Evolutionary conservation across 1,140 invertebrate genomes (phyloP), one percentile per base, ranked within the genome.

Genomic region (Manduca sexta): DNA sequence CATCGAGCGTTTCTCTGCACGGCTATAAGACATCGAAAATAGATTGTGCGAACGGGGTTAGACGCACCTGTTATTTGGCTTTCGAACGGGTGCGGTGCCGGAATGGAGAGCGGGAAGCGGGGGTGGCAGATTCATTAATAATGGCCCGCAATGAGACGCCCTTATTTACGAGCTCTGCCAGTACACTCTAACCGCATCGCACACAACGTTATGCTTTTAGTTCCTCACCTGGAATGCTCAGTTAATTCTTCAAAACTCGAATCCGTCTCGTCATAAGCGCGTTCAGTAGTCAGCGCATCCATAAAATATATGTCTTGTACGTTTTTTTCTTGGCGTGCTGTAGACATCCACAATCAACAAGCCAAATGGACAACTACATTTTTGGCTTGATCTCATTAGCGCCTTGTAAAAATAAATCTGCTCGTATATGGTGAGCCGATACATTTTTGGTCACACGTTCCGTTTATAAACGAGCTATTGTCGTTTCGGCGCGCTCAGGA

Each of bases 41-140:
- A 85, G 82, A 84, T 81, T 82, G 68, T 82, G 77, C 82, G 76
- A 85, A 85, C 70, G 78, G 78, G 82, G 82, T 82, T 85, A 85
- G 70, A 75, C 82, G 74, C 82, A 85, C 82, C 82, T 85, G 82
- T 84, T 84, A 80, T 82, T 81, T 81, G 71, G 75, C 77, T 82
- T 82, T 69, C 62, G 63, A 64, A 65, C 62, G 64, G 53, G 57
- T 61, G 69, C 55, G 69, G 64, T 55, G 66, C 62, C 30, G 46
- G 60, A 45, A 66, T 49, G 62, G 62, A 60, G 41, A 40, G 52
- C 45, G 54, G 63, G 66, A 66, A 50, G 50, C 18, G 45, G 62
- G 64, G 62, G 52, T 54, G 62, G 69, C 69, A 67, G 68, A 79
- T 83, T 85, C 79, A 85, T 83, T 85, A 83, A 85, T 82, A 82